Conservation (phyloP, 2,888 invertebrate genomes). For the Stramonita haemastoma region DNA sequence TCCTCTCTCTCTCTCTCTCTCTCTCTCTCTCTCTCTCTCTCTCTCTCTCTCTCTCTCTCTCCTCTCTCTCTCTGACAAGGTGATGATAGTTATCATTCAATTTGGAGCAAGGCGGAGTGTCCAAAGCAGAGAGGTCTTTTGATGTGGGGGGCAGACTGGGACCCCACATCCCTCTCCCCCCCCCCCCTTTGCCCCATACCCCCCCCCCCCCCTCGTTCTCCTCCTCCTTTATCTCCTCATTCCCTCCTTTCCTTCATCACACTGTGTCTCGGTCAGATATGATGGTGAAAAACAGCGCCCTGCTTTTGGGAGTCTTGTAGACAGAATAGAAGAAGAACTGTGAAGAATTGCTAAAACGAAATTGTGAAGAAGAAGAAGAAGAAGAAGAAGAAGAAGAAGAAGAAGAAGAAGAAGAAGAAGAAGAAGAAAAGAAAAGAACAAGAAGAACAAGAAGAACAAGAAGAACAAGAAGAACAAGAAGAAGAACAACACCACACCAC, state of each 20-base stretch:
- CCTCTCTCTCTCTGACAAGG: conserved; percentile 11
- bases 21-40: background rate
- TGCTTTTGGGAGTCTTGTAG: no score
- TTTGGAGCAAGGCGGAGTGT: background rate
- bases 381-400: no score
- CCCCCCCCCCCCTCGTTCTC: background rate
- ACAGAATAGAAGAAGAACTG: no score
- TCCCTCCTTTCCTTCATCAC: background rate
- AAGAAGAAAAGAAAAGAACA: no score
- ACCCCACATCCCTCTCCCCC: background rate
- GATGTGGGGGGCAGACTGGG: conserved; percentile 2
- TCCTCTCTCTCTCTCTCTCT: conserved; percentile 13
- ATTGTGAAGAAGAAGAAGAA: no score
- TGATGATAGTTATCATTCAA: conserved; percentile 13
- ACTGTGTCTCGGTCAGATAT: background rate
- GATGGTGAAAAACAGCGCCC: no score
- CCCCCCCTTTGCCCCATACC: background rate
- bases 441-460: no score
- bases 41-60: background rate
- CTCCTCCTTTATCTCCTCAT: no score
- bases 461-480: no score
- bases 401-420: no score
- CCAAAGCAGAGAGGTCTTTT: conserved; percentile 3
- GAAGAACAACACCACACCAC: no score
- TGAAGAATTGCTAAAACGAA: no score